Evolutionary conservation across 2,113 vertebrate genomes (phyloP).

Genomic region (Otocyon megalotis): DNA sequence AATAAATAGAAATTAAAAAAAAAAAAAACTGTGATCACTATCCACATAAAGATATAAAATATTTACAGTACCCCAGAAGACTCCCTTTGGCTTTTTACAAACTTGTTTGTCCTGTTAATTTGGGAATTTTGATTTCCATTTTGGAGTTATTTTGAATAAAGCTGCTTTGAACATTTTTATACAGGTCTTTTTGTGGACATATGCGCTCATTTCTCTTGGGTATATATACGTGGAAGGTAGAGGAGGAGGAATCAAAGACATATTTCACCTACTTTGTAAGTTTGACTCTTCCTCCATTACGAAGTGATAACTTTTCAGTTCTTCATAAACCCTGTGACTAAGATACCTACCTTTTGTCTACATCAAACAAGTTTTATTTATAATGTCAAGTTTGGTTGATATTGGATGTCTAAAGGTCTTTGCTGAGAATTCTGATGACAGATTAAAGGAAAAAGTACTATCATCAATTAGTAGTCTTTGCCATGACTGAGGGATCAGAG

Average conservation of each 20-base stretch:
- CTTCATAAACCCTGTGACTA: conserved; percentile 27
- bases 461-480: neutral
- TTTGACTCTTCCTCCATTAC: conserved; percentile 7
- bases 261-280: neutral
- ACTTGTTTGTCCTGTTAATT: conserved; percentile 1
- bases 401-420: neutral
- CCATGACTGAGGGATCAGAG: neutral
- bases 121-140: neutral
- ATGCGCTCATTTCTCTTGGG: neutral
- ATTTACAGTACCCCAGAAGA: neutral
- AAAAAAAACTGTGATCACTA: neutral
- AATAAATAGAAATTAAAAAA: too few relatives aligned
- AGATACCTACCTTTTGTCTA: neutral
- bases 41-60: conserved; percentile 25
- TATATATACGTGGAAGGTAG: neutral
- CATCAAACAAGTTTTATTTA: neutral
- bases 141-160: conserved; percentile 3
- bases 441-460: neutral
- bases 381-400: neutral
- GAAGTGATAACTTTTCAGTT: neutral
- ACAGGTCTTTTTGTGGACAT: neutral
- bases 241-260: neutral
- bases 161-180: neutral
- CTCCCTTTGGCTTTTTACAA: neutral
- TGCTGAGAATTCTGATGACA: conserved; percentile 22